Evolutionary conservation across 2,797 vertebrate species (phyloP), one percentile per base, ranked within the genome.

Genomic region (Chaetophractus vellerosus): DNA sequence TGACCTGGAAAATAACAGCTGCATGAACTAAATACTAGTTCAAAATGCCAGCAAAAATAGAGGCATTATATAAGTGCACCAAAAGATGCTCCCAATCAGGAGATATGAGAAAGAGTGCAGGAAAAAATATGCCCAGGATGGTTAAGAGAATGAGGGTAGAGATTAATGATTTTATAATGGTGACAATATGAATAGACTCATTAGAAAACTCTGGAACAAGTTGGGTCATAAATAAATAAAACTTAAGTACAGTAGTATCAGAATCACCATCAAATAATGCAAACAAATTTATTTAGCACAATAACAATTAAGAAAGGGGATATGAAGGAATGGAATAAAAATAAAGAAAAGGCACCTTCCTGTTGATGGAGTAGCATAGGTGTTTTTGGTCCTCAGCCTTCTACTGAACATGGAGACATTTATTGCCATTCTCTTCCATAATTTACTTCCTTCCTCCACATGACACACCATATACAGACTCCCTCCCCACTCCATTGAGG

Each of bases 1-100:
- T 95, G 94, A 91, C 69, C 74, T 90, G 41, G 63, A 96, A 96
- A 85, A 78, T 72, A 83, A 71, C 38, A 94, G 52, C 28, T 91
- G 48, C 23, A 26, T 61, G 86, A 95, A 71, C 50, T 45, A 74
- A 93, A 97, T 93, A 61, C 55, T 41, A 76, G 23, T 45, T 81
- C 1, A 90, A 87, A 94, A 52, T 92, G 41, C 41, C 41, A 69
- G 14, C 85, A 89, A 86, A 90, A 90, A 88, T 83, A 71, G 55
- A 95, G 61, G 72, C 31, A 78, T 55, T 57, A 80, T 93, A 61
- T n/a, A 96, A 87, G 79, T 78, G 33, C 55, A 82, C 10, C n/a
- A 21, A 23, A 26, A 81, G 9, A 93, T 48, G 15, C 11, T 93
- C 19, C 78, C 19, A 74, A 38, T 78, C 66, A 71, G 66, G 71